phyloP scores from a whole-genome alignment of 2,113 vertebrate species.

The Brachyhypopomus occidentalis region DNA sequence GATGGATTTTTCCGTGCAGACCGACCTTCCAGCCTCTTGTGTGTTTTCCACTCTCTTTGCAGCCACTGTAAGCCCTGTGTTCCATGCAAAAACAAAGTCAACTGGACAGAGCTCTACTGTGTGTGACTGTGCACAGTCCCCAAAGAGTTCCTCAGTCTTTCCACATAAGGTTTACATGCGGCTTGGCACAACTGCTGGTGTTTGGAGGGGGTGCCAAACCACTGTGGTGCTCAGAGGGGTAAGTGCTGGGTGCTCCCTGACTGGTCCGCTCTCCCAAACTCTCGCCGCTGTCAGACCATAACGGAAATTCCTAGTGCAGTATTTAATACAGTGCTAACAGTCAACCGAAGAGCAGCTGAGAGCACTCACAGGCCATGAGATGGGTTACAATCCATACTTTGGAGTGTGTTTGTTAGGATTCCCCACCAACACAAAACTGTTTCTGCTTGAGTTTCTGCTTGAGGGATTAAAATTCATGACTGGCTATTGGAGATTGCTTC shows the following conservation, averaged over 20 bases:
- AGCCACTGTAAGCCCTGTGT: neutral
- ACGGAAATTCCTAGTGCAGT: slow-evolving; percentile 53
- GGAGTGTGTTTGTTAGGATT: slow-evolving; percentile 16
- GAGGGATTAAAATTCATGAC: neutral
- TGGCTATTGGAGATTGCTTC: slow-evolving; percentile 7
- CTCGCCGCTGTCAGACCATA: neutral
- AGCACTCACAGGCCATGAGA: slow-evolving; percentile 13
- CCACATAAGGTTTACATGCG: slow-evolving; percentile 68
- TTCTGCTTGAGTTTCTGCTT: neutral
- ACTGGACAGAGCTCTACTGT: neutral
- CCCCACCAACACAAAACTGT: neutral
- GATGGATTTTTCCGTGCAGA: neutral
- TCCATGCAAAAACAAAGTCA: slow-evolving; percentile 9
- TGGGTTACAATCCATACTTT: neutral
- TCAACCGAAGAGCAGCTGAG: slow-evolving; percentile 46
- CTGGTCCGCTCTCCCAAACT: slow-evolving; percentile 2
- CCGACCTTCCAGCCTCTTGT: neutral
- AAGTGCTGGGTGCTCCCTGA: slow-evolving; percentile 38
- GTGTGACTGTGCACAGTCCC: neutral
- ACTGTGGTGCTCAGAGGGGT: slow-evolving; percentile 16
- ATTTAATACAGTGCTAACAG: slow-evolving; percentile 60
- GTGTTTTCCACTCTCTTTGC: neutral
- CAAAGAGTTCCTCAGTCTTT: neutral
- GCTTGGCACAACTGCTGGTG: slow-evolving; percentile 46
- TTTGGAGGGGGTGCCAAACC: slow-evolving; percentile 49